phyloP scores from a whole-genome alignment of 2,113 vertebrate species.

The Calidris pygmaea region DNA sequence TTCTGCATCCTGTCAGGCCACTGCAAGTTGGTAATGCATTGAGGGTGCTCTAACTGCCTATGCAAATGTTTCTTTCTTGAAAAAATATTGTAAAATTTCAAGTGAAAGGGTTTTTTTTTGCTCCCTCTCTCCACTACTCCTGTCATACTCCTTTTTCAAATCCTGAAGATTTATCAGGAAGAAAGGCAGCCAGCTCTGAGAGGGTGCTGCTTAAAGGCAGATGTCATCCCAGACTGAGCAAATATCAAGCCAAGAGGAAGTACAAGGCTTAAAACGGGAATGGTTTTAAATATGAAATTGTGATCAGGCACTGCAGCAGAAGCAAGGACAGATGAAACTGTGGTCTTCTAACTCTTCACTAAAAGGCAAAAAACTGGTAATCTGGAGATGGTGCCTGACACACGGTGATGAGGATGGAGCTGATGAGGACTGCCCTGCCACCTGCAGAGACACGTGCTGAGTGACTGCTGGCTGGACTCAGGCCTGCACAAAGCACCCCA shows the following conservation, averaged over 20 bases:
- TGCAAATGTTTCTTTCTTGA: neutral
- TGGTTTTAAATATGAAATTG: neutral
- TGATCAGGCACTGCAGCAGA: neutral
- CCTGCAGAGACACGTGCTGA: neutral
- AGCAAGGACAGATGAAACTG: neutral
- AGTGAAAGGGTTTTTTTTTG: neutral
- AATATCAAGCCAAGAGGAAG: conserved; percentile 29
- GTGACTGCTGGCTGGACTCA: neutral
- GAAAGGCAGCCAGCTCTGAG: conserved; percentile 31
- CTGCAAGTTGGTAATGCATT: neutral
- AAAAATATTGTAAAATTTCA: neutral
- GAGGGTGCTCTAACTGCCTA: neutral
- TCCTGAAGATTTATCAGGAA: neutral
- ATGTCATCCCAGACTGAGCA: conserved; percentile 47
- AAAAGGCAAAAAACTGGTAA: neutral
- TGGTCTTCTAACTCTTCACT: neutral
- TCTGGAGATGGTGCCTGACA: neutral
- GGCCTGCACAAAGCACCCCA: neutral
- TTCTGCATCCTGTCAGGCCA: neutral
- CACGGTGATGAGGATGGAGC: neutral
- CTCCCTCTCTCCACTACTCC: neutral
- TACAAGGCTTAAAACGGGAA: neutral
- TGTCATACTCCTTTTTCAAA: conserved; percentile 6
- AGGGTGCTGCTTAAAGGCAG: conserved; percentile 33
- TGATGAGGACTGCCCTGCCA: neutral